These are phyloP conservation scores for Sphenodon punctatus DNA, from an alignment of 2,797 vertebrate species.

Conservation along the genomic window DNA sequence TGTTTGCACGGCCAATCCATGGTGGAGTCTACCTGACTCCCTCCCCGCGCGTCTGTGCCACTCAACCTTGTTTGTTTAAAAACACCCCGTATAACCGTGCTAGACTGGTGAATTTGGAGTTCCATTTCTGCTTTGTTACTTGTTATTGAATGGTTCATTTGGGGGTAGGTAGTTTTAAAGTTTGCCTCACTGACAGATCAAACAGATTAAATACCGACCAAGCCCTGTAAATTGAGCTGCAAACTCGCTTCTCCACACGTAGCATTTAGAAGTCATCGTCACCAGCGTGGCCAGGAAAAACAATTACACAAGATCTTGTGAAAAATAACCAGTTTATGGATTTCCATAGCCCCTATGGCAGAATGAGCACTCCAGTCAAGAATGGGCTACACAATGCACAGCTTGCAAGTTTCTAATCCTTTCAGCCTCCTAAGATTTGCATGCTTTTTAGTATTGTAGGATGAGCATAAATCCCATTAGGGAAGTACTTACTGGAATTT, in stretches of 20 bases:
- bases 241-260: neutral
- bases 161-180: neutral
- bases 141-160: neutral
- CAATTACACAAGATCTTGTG: neutral
- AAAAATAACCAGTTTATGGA: neutral
- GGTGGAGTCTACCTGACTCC: too few relatives aligned
- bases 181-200: neutral
- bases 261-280: neutral
- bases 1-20: too few relatives aligned
- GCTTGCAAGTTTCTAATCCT: neutral
- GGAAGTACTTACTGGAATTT: neutral
- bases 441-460: accelerated
- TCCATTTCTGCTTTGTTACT: neutral
- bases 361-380: accelerated
- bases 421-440: neutral
- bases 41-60: too few relatives aligned
- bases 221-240: neutral
- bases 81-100: neutral
- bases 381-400: neutral
- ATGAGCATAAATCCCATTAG: neutral
- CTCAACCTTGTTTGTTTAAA: too few relatives aligned
- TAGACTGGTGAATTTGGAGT: neutral
- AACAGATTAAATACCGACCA: neutral
- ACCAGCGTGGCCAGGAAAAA: neutral
- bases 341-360: neutral